Evolutionary conservation across 1,140 invertebrate genomes (phyloP), one percentile per base, ranked within the genome.

Genomic region (Chrysomallon squamiferum): DNA sequence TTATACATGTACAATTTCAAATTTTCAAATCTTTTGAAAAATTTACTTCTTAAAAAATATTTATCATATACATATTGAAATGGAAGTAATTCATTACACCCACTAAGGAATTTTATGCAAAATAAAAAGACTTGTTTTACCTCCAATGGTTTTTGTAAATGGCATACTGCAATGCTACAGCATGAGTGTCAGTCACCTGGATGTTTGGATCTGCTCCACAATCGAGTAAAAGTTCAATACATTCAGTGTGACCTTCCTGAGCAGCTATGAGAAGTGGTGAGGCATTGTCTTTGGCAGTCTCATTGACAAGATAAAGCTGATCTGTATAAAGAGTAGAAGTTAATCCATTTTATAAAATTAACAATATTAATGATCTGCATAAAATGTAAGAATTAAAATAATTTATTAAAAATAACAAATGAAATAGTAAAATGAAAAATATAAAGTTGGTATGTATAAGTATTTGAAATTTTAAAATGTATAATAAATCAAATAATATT

Each of bases 211-310:
- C 73, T 29, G 84, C 84, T 43, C 79, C 78, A 67, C 78, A 58
- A 3, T 74, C 63, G 9, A 85, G 45, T 29, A 86, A 60, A 15
- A 82, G 32, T 18, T 75, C 66, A 3, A 86, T 68, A 70, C 82
- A 82, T 3, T 77, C 72, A 7, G 61, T 59, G 65, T 79, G 76
- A 18, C 85, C 85, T 57, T 82, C 74, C 62, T 86, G 84, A 11
- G 84, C 79, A 3, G 85, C 83, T 52, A 85, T 81, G 56, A 85
- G 78, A 22, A 86, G 32, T 15, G 85, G 82, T 3, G 81, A 81
- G 13, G 85, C 82, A 59, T 82, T 77, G 62, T 86, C 85, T 32
- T 73, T 68, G 7, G 85, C 82, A 25, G 77, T 65, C 30, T 66
- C 61, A 66, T 86, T 77, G 2, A 85, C 75, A 18, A 84, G 49